These are phyloP conservation scores for Xyrauchen texanus DNA, from an alignment of 2,113 vertebrate species.

Conservation along the genomic window DNA sequence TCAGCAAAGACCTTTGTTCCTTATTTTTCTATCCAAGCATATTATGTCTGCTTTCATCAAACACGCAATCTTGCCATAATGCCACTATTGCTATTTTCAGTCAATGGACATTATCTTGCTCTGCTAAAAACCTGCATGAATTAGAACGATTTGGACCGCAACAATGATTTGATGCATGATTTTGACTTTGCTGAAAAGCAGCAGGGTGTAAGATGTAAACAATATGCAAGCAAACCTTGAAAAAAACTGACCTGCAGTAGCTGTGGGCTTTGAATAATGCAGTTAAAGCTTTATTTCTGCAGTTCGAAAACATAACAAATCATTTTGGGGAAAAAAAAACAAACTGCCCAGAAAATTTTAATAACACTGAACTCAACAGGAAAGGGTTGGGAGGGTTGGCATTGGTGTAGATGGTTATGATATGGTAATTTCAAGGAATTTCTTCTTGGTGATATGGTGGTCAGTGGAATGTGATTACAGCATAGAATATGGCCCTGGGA, in stretches of 20 bases:
- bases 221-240: conserved; percentile 26
- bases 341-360: conserved; percentile 14
- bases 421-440: conserved; percentile 24
- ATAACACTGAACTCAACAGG: conserved; percentile 18
- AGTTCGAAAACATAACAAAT: conserved; percentile 20
- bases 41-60: conserved; percentile 21
- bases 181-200: not conserved
- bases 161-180: conserved; percentile 38
- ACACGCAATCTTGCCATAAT: conserved; percentile 27
- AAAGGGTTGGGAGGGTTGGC: not conserved
- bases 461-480: conserved; percentile 39
- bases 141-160: conserved; percentile 13
- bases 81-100: conserved; percentile 19
- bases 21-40: not conserved
- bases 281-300: conserved; percentile 11
- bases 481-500: conserved; percentile 10
- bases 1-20: no score
- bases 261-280: conserved; percentile 19
- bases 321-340: conserved; percentile 8
- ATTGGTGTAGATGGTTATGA: conserved; percentile 1
- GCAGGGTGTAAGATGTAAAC: conserved; percentile 17
- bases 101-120: conserved; percentile 17
- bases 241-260: conserved; percentile 1
- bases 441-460: conserved; percentile 31
- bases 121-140: conserved; percentile 23